Conservation (phyloP, 2,888 invertebrate species). For the Diarsia brunnea region DNA sequence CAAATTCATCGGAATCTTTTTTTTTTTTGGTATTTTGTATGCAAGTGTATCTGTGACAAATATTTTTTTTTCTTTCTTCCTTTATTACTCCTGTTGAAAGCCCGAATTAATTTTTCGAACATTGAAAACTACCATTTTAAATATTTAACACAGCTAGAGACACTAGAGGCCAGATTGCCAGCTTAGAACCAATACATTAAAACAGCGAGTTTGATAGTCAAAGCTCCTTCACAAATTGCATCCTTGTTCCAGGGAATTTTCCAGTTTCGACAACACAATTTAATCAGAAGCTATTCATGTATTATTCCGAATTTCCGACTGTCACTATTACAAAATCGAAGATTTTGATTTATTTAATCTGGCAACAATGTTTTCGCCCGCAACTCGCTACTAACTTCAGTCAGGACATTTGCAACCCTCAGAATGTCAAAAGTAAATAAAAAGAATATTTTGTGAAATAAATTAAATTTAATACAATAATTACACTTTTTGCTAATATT, state of each 20-base stretch:
- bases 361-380: constrained; percentile 51
- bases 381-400: constrained; percentile 73
- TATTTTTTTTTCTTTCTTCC: too few relatives aligned
- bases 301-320: neutral
- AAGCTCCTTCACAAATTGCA: neutral
- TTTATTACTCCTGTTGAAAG: too few relatives aligned
- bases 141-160: too few relatives aligned
- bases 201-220: neutral
- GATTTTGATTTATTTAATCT: constrained; percentile 29
- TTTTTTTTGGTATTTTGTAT: too few relatives aligned
- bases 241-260: neutral
- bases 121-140: too few relatives aligned
- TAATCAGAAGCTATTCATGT: neutral
- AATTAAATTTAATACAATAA: constrained; percentile 63
- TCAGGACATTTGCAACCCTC: constrained; percentile 76
- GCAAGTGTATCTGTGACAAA: too few relatives aligned
- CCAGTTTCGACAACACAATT: neutral
- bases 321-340: neutral
- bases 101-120: too few relatives aligned
- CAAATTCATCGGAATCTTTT: too few relatives aligned
- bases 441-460: constrained; percentile 74
- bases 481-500: constrained; percentile 76
- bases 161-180: too few relatives aligned
- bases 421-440: constrained; percentile 88
- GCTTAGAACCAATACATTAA: neutral